Evolutionary conservation across 2,888 invertebrate species (phyloP), one percentile per base, ranked within the genome.

Genomic region (Sialis lutaria): DNA sequence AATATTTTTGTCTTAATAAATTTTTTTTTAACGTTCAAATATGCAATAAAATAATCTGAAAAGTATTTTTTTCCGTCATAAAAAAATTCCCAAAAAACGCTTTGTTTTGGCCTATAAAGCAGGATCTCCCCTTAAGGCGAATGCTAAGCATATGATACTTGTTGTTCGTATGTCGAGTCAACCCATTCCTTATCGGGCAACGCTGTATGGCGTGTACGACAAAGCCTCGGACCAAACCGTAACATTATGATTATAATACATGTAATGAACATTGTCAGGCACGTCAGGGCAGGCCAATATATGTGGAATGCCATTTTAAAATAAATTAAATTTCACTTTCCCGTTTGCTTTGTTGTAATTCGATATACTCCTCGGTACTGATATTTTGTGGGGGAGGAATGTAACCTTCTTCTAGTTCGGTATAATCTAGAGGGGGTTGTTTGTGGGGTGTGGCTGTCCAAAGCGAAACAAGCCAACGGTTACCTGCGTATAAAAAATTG

Each of bases 401-500:
- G 22, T 72, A 67, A 9, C 65, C 68, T 55, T 67, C 69, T 55
- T 81, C 75, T 0, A 89, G 64, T 61, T 88, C 88, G 0, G 80
- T 78, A 45, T 82, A 73, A 61, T 89, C 88, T 5, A 88, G 63
- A 1, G 90, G 79, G 4, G 86, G 83, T 60, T 86, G 85, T 53
- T 82, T 79, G 60, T 86, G 82, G 0, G 89, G 88, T 5, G 86
- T 82, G 35, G 82, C 73, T 2, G 87, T 82, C 85, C 86, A 90
- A 61, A 90, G 70, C 2, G 88, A 82, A 12, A 84, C 77, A 50
- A 89, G 67, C 84, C 84, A 88, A 57, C 86, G 82, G 62, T 85
- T 89, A 44, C 87, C 88, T 82, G 59, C 33, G 61, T 59, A 9
- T 22, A 43, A 48, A 50, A 49, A 6, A n/a, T 8, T 39, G 12